Percentiles rank a stretch among this genome's conserved stretches.
phyloP scores from a whole-genome alignment of 2,888 invertebrate species.

The Cheiracanthium punctorium region DNA sequence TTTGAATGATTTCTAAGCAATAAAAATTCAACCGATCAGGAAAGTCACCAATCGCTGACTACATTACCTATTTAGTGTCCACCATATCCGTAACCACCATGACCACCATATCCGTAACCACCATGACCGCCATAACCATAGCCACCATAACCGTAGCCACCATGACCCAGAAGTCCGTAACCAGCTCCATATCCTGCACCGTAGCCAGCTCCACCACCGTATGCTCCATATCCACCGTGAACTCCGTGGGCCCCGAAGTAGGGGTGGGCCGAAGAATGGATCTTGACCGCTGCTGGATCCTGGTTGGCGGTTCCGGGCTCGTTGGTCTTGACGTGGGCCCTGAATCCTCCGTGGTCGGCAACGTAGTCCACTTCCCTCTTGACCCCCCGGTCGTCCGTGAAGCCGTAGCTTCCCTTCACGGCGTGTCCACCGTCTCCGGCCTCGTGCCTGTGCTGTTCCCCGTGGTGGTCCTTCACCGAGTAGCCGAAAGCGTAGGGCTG shows the following conservation, averaged over 20 bases:
- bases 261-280: slow-evolving; percentile 31
- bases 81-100: not conserved
- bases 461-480: slow-evolving; percentile 38
- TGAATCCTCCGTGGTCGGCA: slow-evolving; percentile 43
- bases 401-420: slow-evolving; percentile 48
- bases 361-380: slow-evolving; percentile 47
- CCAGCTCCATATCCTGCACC: not conserved
- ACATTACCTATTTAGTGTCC: too few relatives aligned
- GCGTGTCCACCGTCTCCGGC: not conserved
- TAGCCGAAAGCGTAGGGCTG: slow-evolving; percentile 42
- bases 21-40: too few relatives aligned
- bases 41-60: too few relatives aligned
- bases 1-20: too few relatives aligned
- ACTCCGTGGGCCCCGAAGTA: slow-evolving; percentile 27
- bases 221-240: not conserved
- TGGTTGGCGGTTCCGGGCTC: slow-evolving; percentile 49
- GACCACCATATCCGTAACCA: not conserved
- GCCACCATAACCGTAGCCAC: not conserved
- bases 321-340: slow-evolving; percentile 51
- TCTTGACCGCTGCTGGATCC: slow-evolving; percentile 30
- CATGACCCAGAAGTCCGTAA: not conserved
- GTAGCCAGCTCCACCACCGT: not conserved
- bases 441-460: slow-evolving; percentile 31
- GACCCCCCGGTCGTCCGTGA: slow-evolving; percentile 36
- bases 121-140: not conserved